These are phyloP conservation scores for Synodontis membranacea DNA, from an alignment of 2,113 vertebrate species.

Conservation along the genomic window DNA sequence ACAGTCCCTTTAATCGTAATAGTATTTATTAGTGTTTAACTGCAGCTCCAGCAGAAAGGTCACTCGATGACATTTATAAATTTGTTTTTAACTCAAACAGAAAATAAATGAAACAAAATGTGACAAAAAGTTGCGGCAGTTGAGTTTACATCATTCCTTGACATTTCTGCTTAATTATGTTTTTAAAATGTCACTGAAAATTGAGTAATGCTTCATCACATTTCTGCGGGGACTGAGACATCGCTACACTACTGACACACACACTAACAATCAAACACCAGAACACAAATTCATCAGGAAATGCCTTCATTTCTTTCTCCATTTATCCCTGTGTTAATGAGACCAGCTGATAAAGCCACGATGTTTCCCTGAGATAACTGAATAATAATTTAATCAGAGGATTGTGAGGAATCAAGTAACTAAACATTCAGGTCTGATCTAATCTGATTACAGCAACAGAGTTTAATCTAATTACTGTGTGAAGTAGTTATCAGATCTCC, in stretches of 20 bases:
- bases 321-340: not conserved
- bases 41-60: not conserved
- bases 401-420: not conserved
- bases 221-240: not conserved
- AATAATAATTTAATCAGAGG: not conserved
- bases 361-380: not conserved
- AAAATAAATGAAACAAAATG: conserved; percentile 5
- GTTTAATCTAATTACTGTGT: not conserved
- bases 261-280: too few relatives aligned
- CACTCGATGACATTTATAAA: not conserved
- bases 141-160: not conserved
- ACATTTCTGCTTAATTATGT: conserved; percentile 25
- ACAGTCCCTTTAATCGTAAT: not conserved
- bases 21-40: conserved; percentile 9
- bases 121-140: not conserved
- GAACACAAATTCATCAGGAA: not conserved
- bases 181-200: conserved; percentile 22
- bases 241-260: not conserved
- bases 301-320: not conserved
- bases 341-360: not conserved
- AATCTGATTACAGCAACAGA: not conserved
- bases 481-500: not conserved
- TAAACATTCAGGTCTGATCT: not conserved
- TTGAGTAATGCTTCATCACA: not conserved
- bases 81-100: not conserved